Evolutionary conservation across 2,888 invertebrate genomes (phyloP).

Genomic region (Drosophila melanosoma): DNA sequence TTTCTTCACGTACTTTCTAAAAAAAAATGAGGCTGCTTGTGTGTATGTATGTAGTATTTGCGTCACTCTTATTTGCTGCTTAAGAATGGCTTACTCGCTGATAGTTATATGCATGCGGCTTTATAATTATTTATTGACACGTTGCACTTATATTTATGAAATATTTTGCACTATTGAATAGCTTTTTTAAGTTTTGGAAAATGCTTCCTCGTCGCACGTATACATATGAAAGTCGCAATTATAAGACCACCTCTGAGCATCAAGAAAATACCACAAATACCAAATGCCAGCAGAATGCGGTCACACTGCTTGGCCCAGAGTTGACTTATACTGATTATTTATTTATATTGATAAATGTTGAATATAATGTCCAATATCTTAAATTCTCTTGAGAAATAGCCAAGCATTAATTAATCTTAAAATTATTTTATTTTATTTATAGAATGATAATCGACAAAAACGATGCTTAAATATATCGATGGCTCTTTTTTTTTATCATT

Average conservation of each 20-base stretch:
- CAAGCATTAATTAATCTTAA: neutral
- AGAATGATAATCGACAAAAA: neutral
- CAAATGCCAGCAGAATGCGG: neutral
- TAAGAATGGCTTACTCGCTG: slow-evolving; percentile 28
- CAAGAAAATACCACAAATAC: slow-evolving; percentile 31
- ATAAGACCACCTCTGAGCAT: slow-evolving; percentile 34
- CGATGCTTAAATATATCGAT: neutral
- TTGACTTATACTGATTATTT: neutral
- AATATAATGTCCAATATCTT: neutral
- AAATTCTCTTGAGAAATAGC: neutral
- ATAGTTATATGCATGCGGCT: slow-evolving; percentile 42
- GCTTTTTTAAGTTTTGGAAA: slow-evolving; percentile 60
- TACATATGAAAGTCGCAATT: slow-evolving; percentile 51
- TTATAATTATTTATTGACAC: slow-evolving; percentile 43
- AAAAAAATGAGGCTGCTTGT: slow-evolving; percentile 56
- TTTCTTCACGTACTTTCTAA: slow-evolving; percentile 75
- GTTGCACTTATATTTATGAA: slow-evolving; percentile 65
- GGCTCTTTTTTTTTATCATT: neutral
- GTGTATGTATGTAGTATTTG: slow-evolving; percentile 53
- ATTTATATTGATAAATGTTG: neutral
- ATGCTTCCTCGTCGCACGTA: slow-evolving; percentile 72
- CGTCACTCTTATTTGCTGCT: slow-evolving; percentile 51
- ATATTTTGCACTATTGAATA: slow-evolving; percentile 70
- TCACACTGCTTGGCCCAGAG: slow-evolving; percentile 8
- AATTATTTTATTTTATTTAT: neutral